Conservation (phyloP, 1,140 invertebrate species). For the Ruditapes philippinarum region DNA sequence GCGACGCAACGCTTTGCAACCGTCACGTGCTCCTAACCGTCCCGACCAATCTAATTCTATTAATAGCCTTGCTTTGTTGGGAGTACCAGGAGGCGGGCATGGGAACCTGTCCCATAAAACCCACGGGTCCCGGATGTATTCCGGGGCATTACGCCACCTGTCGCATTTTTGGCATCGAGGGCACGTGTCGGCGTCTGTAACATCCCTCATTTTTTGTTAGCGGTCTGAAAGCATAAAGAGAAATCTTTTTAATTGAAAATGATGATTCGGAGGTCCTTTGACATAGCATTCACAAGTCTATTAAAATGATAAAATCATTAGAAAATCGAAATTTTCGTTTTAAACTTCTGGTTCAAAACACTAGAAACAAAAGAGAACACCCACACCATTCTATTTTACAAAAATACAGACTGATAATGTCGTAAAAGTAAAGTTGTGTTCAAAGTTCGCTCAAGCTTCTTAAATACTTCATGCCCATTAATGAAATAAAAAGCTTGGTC, state of each 20-base stretch:
- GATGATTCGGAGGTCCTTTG: too few relatives aligned
- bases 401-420: too few relatives aligned
- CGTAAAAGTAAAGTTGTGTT: too few relatives aligned
- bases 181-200: slow-evolving; percentile 37
- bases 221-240: not conserved
- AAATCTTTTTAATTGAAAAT: too few relatives aligned
- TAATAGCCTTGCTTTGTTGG: slow-evolving; percentile 51
- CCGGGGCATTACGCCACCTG: slow-evolving; percentile 51
- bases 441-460: too few relatives aligned
- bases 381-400: too few relatives aligned
- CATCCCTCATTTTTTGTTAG: slow-evolving; percentile 21
- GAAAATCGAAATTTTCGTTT: too few relatives aligned
- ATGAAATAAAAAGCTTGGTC: not conserved
- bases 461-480: not conserved
- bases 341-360: too few relatives aligned
- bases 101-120: slow-evolving; percentile 59
- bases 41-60: slow-evolving; percentile 62
- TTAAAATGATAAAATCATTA: too few relatives aligned
- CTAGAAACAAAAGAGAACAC: too few relatives aligned
- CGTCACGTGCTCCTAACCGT: slow-evolving; percentile 39
- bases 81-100: slow-evolving; percentile 53
- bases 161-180: slow-evolving; percentile 62
- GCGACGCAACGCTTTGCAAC: slow-evolving; percentile 54
- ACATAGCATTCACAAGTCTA: too few relatives aligned
- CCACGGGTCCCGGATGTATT: slow-evolving; percentile 57